Evolutionary conservation across 2,888 invertebrate genomes (phyloP), one percentile per base, ranked within the genome.

Genomic region (Cheilosia urbana): DNA sequence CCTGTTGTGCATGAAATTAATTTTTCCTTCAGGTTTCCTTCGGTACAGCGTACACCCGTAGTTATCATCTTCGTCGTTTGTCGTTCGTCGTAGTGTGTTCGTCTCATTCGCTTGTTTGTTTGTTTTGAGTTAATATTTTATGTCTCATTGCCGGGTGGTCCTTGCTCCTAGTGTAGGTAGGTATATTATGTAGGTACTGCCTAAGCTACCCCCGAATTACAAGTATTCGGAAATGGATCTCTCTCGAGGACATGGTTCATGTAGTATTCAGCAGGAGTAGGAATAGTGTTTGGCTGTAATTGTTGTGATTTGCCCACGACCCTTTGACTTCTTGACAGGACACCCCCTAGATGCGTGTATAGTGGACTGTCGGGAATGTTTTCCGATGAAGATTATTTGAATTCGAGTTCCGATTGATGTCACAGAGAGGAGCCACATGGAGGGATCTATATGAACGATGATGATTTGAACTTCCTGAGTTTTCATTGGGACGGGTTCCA

Each of bases 1-100:
- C 76, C 81, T 85, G 85, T 85, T 85, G 71, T 76, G 85, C 85
- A 85, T 81, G 81, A 85, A 85, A 77, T 85, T 81, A 81, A 85
- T 85, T 85, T 85, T 81, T 85, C 80, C 75, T 75, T 79, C 69
- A 72, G 62, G 62, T 68, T 78, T 76, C 45, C 65, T 34, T 58
- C 53, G 45, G 45, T 19, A 13, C 30, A 3, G 7, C 30, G 9
- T 30, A 27, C 27, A 27, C 6, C 27, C 30, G 9, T 55, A 47
- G 13, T 71, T 17, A 9, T 15, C 57, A 47, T 66, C 53, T 27
- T 62, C 60, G 27, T 69, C 53, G 11, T 6, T 34, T 11, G 30
- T 30, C 30, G 30, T 30, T 30, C 34, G 9, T 71, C n/a, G 30
- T 71, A 34, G 51, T 71, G 15, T 73, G 51, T 62, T 55, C 21